Evolutionary conservation across 2,113 vertebrate genomes (phyloP).

Genomic region (Rattus norvegicus): DNA sequence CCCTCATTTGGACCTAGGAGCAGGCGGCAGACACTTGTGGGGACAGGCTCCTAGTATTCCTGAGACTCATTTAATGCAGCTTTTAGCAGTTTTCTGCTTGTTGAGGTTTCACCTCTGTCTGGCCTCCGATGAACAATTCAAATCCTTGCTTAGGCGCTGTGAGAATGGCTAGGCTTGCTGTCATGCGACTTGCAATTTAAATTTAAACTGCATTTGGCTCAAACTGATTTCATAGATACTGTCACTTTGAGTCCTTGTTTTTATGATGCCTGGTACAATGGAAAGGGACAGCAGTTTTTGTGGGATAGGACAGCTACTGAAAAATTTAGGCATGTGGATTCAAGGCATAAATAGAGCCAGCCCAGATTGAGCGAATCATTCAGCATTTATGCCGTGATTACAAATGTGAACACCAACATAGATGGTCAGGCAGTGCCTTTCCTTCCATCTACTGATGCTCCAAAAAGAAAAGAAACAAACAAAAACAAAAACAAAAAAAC

Average conservation of each 20-base stretch:
- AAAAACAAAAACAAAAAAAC: no score
- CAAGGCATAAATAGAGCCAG: neutral
- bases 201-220: neutral
- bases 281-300: neutral
- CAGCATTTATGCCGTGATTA: neutral
- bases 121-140: neutral
- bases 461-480: no score
- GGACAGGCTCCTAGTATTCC: neutral
- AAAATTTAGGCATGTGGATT: neutral
- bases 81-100: neutral
- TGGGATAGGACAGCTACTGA: neutral
- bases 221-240: constrained; percentile 35
- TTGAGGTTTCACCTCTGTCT: neutral
- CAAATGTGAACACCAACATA: neutral
- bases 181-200: constrained; percentile 7
- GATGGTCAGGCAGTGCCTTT: neutral
- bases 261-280: neutral
- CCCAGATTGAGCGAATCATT: neutral
- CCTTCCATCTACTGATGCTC: neutral
- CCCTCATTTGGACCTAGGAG: neutral
- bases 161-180: neutral
- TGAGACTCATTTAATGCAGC: neutral
- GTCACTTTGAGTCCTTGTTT: neutral
- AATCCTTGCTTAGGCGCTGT: neutral
- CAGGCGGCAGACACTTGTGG: neutral